Conservation (phyloP, 1,140 invertebrate species). For the Ceratitis capitata region DNA sequence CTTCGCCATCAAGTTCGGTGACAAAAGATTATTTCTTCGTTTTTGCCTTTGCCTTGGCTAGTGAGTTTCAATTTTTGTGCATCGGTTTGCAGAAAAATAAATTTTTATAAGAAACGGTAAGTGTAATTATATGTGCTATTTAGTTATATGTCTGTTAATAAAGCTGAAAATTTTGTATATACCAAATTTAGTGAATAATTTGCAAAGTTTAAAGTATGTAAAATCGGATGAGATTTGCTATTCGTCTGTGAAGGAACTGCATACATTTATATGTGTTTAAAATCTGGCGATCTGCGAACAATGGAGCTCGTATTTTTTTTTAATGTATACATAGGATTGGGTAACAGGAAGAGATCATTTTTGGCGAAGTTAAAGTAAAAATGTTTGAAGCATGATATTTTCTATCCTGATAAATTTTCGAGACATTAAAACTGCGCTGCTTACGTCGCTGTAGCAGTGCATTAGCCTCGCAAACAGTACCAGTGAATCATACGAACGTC, state of each 20-base stretch:
- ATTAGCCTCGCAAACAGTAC: not conserved
- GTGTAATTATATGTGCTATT: not conserved
- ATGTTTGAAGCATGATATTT: not conserved
- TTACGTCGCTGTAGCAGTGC: not conserved
- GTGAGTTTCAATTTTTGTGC: constrained; percentile 39
- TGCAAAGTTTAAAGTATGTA: too few species aligned
- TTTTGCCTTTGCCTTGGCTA: constrained; percentile 41
- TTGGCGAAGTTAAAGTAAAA: too few species aligned
- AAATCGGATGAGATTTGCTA: not conserved
- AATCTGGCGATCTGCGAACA: not conserved
- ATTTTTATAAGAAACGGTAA: constrained; percentile 40
- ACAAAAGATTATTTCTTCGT: constrained; percentile 36
- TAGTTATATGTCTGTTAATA: not conserved
- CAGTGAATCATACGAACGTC: constrained; percentile 24
- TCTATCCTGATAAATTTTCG: not conserved
- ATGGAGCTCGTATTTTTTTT: not conserved
- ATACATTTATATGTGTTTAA: not conserved
- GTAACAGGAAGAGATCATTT: too few species aligned
- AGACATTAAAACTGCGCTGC: not conserved
- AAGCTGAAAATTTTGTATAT: not conserved
- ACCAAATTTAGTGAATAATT: not conserved
- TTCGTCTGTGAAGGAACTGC: not conserved
- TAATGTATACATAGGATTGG: not conserved
- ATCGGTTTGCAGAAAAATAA: constrained; percentile 40
- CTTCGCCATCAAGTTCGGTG: constrained; percentile 34